Evolutionary conservation across 2,888 invertebrate genomes (phyloP).

Genomic region (Athripsodes cinereus): DNA sequence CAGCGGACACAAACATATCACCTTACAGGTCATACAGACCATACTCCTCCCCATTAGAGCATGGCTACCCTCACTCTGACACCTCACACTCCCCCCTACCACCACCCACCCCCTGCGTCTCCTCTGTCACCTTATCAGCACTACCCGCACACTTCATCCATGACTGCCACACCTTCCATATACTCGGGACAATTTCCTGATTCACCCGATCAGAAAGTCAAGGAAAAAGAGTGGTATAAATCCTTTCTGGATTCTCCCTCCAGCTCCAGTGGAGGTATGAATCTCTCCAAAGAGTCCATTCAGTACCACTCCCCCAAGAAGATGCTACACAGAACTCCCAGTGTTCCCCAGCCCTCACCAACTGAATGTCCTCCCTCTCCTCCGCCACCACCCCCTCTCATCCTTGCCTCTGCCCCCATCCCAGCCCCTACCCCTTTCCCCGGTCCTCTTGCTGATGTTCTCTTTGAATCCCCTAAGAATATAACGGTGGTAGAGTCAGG

Average conservation of each 20-base stretch:
- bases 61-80: neutral
- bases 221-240: constrained; percentile 65
- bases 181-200: constrained; percentile 12
- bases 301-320: constrained; percentile 40
- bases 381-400: neutral
- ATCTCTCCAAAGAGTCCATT: constrained; percentile 21
- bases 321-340: constrained; percentile 50
- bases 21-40: constrained; percentile 34
- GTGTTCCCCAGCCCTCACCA: constrained; percentile 44
- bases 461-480: constrained; percentile 73
- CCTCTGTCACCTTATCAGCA: neutral
- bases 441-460: constrained; percentile 36
- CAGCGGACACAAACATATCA: constrained; percentile 50
- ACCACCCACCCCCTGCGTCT: neutral
- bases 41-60: constrained; percentile 42
- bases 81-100: neutral
- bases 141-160: neutral
- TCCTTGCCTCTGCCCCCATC: neutral
- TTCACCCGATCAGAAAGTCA: constrained; percentile 37
- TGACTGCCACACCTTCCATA: constrained; percentile 5
- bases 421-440: constrained; percentile 18
- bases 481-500: constrained; percentile 82
- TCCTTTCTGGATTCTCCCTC: constrained; percentile 58
- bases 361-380: constrained; percentile 36
- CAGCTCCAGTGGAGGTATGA: constrained; percentile 23